Percentiles rank a stretch among this genome's conserved stretches.
Conservation (phyloP, 2,797 vertebrate species). For the Lagodon rhomboides region DNA sequence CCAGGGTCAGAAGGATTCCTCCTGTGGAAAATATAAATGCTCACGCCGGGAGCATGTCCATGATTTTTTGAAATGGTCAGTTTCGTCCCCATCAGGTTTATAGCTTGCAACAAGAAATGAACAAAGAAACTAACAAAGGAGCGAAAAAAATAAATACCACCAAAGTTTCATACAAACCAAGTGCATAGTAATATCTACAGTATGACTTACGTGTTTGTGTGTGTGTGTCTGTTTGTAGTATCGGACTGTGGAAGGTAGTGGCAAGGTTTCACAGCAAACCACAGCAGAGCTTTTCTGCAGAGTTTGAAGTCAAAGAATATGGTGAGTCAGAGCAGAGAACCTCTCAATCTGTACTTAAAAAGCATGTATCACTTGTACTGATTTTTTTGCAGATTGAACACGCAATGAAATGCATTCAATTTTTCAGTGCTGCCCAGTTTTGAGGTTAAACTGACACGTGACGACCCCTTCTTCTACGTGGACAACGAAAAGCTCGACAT, state of each 20-base stretch:
- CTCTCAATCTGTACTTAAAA: neutral
- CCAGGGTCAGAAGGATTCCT: too few species aligned
- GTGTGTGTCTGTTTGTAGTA: conserved; percentile 66
- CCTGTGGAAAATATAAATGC: too few species aligned
- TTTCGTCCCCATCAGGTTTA: too few species aligned
- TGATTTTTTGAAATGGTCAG: too few species aligned
- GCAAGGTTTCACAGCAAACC: conserved; percentile 81
- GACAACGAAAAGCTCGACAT: conserved; percentile 60
- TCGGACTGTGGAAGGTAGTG: conserved; percentile 86
- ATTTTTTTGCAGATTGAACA: neutral
- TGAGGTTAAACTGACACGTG: conserved; percentile 75
- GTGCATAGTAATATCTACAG: neutral
- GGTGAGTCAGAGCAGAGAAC: conserved; percentile 74
- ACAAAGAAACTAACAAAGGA: too few species aligned
- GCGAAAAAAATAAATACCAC: too few species aligned
- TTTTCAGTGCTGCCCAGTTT: conserved; percentile 84
- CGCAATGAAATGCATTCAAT: neutral
- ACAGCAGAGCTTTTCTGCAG: conserved; percentile 77
- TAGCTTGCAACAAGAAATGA: too few species aligned
- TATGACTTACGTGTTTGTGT: neutral
- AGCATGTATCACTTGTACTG: neutral
- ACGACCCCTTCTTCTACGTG: conserved; percentile 72
- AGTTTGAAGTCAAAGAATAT: conserved; percentile 93
- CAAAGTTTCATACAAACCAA: neutral
- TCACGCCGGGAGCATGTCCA: too few species aligned